These are phyloP conservation scores for Xestia c-nigrum DNA, from an alignment of 2,888 invertebrate species.

Conservation along the genomic window DNA sequence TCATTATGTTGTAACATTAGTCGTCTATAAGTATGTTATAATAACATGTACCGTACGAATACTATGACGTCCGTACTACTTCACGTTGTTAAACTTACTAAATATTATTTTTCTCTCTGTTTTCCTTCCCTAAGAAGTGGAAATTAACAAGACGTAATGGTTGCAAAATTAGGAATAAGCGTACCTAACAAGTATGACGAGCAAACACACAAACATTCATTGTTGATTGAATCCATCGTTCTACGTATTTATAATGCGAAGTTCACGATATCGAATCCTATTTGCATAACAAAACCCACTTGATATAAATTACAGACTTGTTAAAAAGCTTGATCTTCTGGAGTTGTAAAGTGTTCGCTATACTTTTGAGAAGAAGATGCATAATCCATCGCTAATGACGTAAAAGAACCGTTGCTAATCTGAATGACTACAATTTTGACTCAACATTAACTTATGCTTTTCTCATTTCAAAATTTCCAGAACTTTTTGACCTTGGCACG, in stretches of 20 bases:
- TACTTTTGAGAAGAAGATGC: not conserved
- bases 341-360: not conserved
- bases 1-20: not conserved
- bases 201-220: no score
- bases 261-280: not conserved
- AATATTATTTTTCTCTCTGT: constrained; percentile 10
- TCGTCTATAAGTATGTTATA: not conserved
- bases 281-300: not conserved
- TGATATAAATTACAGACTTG: not conserved
- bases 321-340: not conserved
- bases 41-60: not conserved
- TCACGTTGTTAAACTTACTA: constrained; percentile 4
- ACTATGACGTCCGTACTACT: constrained; percentile 22
- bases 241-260: not conserved
- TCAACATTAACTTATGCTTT: not conserved
- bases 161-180: not conserved
- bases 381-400: not conserved
- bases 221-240: not conserved
- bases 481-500: constrained; percentile 8
- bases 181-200: not conserved
- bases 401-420: not conserved
- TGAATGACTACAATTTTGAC: not conserved
- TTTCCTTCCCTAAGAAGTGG: constrained; percentile 23
- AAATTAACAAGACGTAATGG: constrained; percentile 13
- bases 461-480: constrained; percentile 1